Conservation (phyloP, 2,113 vertebrate genomes). For the Alligator mississippiensis region DNA sequence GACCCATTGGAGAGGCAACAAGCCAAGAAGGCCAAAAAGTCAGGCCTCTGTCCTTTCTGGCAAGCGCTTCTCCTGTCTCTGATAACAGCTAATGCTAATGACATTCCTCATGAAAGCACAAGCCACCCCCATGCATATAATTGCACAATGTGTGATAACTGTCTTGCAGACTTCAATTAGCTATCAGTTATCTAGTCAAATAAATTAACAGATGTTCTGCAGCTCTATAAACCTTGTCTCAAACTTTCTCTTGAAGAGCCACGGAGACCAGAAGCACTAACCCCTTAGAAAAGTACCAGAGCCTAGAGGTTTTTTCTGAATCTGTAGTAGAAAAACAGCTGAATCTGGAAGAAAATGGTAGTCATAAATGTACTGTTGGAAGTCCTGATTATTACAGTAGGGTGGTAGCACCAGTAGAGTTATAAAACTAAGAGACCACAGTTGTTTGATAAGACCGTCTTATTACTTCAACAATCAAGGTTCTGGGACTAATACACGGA, state of each 20-base stretch:
- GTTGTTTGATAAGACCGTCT: neutral
- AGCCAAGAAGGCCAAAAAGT: neutral
- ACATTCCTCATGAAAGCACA: too few species aligned
- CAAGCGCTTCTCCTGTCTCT: neutral
- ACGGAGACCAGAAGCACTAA: neutral
- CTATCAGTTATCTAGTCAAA: neutral
- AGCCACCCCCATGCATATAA: fast-evolving
- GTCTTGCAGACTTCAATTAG: neutral
- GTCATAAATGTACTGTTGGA: neutral
- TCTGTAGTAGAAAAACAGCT: neutral
- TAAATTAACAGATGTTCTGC: neutral
- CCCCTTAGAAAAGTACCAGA: neutral
- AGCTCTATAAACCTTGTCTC: neutral
- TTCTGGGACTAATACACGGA: neutral
- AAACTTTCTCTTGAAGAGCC: neutral
- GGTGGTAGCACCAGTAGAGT: neutral
- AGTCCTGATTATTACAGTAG: neutral
- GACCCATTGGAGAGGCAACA: neutral
- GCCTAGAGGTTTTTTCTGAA: neutral
- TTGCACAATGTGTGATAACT: neutral
- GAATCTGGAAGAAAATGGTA: neutral
- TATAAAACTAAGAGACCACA: neutral
- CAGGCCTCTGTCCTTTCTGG: neutral
- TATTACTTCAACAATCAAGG: neutral
- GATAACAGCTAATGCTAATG: neutral